Evolutionary conservation across 1,140 invertebrate genomes (phyloP), one percentile per base, ranked within the genome.

Genomic region (Holcopasites calliopsidis): DNA sequence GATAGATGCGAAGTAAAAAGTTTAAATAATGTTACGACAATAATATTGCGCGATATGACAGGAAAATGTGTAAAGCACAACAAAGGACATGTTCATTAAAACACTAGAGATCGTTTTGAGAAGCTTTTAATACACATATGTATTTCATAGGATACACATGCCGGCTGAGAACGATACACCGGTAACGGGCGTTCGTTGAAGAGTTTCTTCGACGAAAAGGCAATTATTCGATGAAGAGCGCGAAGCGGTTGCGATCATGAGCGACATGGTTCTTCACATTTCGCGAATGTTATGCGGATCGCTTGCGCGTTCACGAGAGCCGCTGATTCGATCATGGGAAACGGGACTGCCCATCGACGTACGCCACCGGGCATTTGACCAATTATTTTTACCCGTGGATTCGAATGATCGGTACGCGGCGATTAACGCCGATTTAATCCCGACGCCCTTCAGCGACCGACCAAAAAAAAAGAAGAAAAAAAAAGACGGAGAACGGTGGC

Each of bases 341-440:
- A 44, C 52, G 72, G 64, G 54, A 75, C 64, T 58, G 72, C 62
- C 72, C 72, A 75, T 64, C 77, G 66, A 76, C 72, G 72, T 68
- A 60, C 70, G 70, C 72, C 74, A 78, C 65, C 64, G 66, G 54
- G 61, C 69, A 66, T 33, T 58, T 52, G 58, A 66, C 80, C 86
- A 85, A 88, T 88, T 87, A 85, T 86, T 87, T 86, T 85, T 82
- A 83, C 83, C 77, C 84, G 79, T 80, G 81, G 86, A 87, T 86
- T 85, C 85, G 82, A 83, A 86, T 85, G 87, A 87, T 86, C 85
- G 79, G 77, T n/a, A 75, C 79, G 80, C 58, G 75, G 44, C 86
- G 88, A 90, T 91, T 89, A 91, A 87, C 78, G 76, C 72, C 85
- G 86, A 90, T 89, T 90, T 89, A 87, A 90, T 90, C 87, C 85